A percentile compares a stretch with the other conserved stretches of the same genome.
Evolutionary conservation across 2,888 invertebrate species (phyloP).

Genomic region (Hypsopygia costalis): DNA sequence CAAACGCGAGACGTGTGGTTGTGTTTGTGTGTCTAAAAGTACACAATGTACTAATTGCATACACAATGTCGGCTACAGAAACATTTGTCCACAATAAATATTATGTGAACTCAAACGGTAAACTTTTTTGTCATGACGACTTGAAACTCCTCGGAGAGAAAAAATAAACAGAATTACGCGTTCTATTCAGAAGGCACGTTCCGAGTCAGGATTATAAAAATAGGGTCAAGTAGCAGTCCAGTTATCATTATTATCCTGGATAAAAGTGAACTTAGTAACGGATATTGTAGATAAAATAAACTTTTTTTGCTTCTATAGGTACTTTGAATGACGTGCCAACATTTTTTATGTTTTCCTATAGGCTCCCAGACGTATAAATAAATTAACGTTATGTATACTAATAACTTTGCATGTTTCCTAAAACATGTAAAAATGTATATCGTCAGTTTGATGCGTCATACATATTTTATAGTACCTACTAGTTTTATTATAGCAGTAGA

Average conservation of each 20-base stretch:
- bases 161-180: constrained; percentile 73
- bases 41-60: constrained; percentile 41
- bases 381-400: too few species aligned
- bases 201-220: constrained; percentile 40
- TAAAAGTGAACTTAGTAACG: not conserved
- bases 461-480: not conserved
- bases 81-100: constrained; percentile 58
- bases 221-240: constrained; percentile 25
- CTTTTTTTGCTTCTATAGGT: not conserved
- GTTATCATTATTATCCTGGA: constrained; percentile 8
- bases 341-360: too few species aligned
- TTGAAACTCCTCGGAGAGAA: constrained; percentile 59
- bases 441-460: not conserved
- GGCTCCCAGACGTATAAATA: too few species aligned
- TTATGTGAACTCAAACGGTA: constrained; percentile 50
- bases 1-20: constrained; percentile 1
- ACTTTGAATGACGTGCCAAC: not conserved
- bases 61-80: constrained; percentile 36
- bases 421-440: too few species aligned
- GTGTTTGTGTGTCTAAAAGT: too few species aligned
- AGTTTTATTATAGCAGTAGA: too few species aligned
- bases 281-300: not conserved
- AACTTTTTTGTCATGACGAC: constrained; percentile 43
- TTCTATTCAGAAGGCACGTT: constrained; percentile 64
- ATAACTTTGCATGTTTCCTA: too few species aligned